These are phyloP conservation scores for Rhinoraja longicauda DNA, from an alignment of 2,797 vertebrate species.

Conservation along the genomic window DNA sequence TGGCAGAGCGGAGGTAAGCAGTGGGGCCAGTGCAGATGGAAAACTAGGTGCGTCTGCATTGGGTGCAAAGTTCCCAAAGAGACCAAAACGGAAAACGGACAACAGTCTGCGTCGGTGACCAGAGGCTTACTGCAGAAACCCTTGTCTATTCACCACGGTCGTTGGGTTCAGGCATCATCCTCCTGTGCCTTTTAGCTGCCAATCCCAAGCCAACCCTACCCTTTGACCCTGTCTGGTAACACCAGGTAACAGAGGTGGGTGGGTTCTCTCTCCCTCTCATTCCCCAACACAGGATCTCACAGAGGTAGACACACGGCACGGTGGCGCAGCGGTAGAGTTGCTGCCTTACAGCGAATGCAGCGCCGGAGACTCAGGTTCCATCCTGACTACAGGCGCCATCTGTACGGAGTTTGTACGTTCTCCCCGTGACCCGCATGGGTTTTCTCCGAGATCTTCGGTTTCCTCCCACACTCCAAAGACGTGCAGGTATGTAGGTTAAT, in stretches of 20 bases:
- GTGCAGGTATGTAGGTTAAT: too few species aligned
- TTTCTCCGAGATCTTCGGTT: too few species aligned
- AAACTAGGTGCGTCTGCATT: neutral
- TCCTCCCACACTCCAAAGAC: too few species aligned
- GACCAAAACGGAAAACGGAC: neutral
- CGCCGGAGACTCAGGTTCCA: too few species aligned
- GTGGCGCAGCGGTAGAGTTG: too few species aligned
- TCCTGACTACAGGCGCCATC: too few species aligned
- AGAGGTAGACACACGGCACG: too few species aligned
- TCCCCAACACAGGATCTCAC: neutral
- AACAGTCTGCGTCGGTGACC: neutral
- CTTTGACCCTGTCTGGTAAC: neutral
- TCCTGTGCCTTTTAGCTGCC: neutral
- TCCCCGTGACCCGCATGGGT: too few species aligned
- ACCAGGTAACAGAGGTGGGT: neutral
- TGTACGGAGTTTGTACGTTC: too few species aligned
- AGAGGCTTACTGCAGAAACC: neutral
- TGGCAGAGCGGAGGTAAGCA: neutral
- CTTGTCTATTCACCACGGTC: too few species aligned
- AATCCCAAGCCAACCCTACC: neutral
- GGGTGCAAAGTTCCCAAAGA: neutral
- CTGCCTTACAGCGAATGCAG: too few species aligned
- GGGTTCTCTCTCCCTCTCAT: neutral
- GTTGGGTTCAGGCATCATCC: neutral
- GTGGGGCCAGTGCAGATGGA: too few species aligned